phyloP scores from a whole-genome alignment of 2,113 vertebrate genomes.

The Bubo blakistoni region DNA sequence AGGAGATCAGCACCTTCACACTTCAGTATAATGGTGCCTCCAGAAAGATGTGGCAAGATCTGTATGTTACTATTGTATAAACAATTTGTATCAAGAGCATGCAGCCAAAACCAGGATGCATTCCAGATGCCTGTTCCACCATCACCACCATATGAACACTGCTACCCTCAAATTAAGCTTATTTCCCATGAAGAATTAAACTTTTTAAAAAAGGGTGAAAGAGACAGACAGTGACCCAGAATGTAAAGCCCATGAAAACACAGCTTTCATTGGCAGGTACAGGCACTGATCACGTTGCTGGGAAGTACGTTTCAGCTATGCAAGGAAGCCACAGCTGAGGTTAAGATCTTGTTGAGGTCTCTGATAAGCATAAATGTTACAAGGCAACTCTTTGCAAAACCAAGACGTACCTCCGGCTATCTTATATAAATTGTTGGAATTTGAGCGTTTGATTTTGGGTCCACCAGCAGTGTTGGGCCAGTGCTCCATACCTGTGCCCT shows the following conservation, averaged over 20 bases:
- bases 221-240: neutral
- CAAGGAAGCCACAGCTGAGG: neutral
- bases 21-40: neutral
- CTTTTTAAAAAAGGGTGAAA: neutral
- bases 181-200: neutral
- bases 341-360: neutral
- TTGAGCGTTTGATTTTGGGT: neutral
- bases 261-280: neutral
- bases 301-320: rapidly evolving
- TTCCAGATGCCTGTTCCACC: neutral
- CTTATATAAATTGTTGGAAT: neutral
- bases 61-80: neutral
- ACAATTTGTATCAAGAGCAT: neutral
- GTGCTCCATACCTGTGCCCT: rapidly evolving
- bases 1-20: neutral
- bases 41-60: neutral
- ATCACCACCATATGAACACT: neutral
- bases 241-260: neutral
- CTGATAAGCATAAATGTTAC: neutral
- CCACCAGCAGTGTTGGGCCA: neutral
- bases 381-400: neutral
- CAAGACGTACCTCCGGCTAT: neutral
- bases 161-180: neutral
- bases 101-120: neutral
- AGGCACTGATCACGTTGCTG: neutral